Conservation (phyloP, 2,797 vertebrate genomes). For the Myoxocephalus aenaeus region DNA sequence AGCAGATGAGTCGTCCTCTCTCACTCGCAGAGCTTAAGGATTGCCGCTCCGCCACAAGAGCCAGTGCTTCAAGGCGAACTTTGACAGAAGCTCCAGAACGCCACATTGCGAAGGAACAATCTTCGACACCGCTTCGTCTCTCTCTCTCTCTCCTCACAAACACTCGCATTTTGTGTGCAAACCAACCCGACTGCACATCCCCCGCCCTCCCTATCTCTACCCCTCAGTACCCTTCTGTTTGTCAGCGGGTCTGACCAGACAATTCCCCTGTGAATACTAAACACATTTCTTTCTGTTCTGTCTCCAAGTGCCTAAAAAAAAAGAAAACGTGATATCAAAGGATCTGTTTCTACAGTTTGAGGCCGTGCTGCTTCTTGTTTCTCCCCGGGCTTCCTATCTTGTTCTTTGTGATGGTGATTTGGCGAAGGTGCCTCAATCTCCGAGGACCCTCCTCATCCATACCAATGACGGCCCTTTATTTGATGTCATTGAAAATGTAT, state of each 20-base stretch:
- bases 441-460: constrained; percentile 73
- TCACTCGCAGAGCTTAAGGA: constrained; percentile 45
- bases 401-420: constrained; percentile 56
- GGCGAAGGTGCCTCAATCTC: constrained; percentile 74
- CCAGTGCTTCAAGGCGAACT: constrained; percentile 57
- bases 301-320: constrained; percentile 50
- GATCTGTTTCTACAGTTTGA: constrained; percentile 63
- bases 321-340: constrained; percentile 50
- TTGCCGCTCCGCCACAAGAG: constrained; percentile 47
- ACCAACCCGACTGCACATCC: constrained; percentile 26
- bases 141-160: constrained; percentile 28
- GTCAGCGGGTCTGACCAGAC: constrained; percentile 45
- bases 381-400: constrained; percentile 55
- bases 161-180: constrained; percentile 42
- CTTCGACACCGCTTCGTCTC: constrained; percentile 29
- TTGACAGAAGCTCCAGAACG: constrained; percentile 58
- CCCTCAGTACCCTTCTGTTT: constrained; percentile 50
- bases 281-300: constrained; percentile 43
- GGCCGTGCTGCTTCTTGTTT: constrained; percentile 46
- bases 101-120: constrained; percentile 53
- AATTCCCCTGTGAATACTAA: constrained; percentile 60
- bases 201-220: constrained; percentile 41
- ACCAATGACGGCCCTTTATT: constrained; percentile 82
- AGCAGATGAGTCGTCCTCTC: constrained; percentile 31
- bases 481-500: constrained; percentile 82